Conservation (phyloP, 2,888 invertebrate species). For the Phania funesta region DNA sequence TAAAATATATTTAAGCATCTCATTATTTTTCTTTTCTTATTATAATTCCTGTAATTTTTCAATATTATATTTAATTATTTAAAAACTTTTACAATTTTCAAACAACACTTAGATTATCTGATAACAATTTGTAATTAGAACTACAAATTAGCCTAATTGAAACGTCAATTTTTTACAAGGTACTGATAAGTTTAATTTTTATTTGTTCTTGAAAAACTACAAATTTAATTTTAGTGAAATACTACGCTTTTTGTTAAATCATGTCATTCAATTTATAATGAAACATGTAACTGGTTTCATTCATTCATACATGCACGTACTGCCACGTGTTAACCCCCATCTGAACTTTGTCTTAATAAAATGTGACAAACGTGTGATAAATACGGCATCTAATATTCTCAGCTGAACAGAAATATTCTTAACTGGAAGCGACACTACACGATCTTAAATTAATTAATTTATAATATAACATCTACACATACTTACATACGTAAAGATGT, state of each 20-base stretch:
- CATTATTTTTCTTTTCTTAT: background rate
- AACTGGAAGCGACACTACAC: no score
- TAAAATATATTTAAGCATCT: no score
- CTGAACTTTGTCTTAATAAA: background rate
- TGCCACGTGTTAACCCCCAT: background rate
- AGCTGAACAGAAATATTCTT: no score
- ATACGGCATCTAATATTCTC: no score
- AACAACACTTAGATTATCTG: conserved; percentile 19
- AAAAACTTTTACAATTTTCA: background rate
- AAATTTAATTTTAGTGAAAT: conserved; percentile 6
- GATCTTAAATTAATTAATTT: no score
- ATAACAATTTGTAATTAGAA: conserved; percentile 41
- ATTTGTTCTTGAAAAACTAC: background rate
- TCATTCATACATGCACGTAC: conserved; percentile 2
- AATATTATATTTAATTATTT: background rate
- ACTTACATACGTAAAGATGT: no score
- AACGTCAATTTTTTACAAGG: background rate
- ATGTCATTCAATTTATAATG: background rate
- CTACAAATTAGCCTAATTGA: conserved; percentile 49
- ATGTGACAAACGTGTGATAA: conserved; percentile 4
- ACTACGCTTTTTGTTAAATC: background rate
- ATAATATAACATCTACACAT: no score
- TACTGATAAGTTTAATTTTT: conserved; percentile 22
- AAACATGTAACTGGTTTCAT: background rate
- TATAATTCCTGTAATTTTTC: background rate